These are phyloP conservation scores for Acronicta psi DNA, from an alignment of 2,888 invertebrate genomes.

Conservation along the genomic window DNA sequence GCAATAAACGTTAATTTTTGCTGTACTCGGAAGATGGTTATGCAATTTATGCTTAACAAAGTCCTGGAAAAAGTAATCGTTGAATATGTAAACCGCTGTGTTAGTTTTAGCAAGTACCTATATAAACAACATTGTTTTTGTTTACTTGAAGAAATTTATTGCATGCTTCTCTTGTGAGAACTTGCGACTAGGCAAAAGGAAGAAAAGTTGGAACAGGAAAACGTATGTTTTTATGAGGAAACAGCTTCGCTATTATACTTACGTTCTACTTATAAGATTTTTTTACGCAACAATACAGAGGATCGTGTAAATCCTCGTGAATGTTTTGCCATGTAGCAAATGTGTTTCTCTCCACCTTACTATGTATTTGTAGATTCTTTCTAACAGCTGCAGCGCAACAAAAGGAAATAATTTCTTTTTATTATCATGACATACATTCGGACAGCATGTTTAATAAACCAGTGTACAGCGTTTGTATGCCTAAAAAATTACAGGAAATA, in stretches of 20 bases:
- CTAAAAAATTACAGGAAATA: slow-evolving; percentile 52
- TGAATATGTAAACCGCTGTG: slow-evolving; percentile 16
- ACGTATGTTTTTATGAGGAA: slow-evolving; percentile 44
- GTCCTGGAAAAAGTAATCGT: slow-evolving; percentile 26
- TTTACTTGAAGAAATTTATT: slow-evolving; percentile 39
- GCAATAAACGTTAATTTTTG: slow-evolving; percentile 67
- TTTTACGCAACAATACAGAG: slow-evolving; percentile 41
- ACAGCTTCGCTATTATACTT: slow-evolving; percentile 35
- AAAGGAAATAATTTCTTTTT: slow-evolving; percentile 54
- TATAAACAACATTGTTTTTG: slow-evolving; percentile 18
- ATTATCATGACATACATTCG: slow-evolving; percentile 50
- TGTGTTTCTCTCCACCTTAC: slow-evolving; percentile 35
- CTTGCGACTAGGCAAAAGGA: slow-evolving; percentile 29
- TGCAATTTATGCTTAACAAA: slow-evolving; percentile 47
- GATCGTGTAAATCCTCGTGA: slow-evolving; percentile 43
- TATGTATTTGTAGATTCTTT: slow-evolving; percentile 39
- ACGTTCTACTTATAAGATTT: slow-evolving; percentile 46
- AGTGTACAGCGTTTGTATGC: slow-evolving; percentile 42
- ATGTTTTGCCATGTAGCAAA: slow-evolving; percentile 36
- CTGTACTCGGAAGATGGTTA: slow-evolving; percentile 52
- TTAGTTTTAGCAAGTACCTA: slow-evolving; percentile 13
- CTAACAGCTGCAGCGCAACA: slow-evolving; percentile 32
- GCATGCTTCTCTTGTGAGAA: slow-evolving; percentile 23
- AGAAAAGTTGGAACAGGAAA: slow-evolving; percentile 36
- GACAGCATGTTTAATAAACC: slow-evolving; percentile 59